Conservation (phyloP, 2,797 vertebrate genomes). For the Oreochromis grahami region DNA sequence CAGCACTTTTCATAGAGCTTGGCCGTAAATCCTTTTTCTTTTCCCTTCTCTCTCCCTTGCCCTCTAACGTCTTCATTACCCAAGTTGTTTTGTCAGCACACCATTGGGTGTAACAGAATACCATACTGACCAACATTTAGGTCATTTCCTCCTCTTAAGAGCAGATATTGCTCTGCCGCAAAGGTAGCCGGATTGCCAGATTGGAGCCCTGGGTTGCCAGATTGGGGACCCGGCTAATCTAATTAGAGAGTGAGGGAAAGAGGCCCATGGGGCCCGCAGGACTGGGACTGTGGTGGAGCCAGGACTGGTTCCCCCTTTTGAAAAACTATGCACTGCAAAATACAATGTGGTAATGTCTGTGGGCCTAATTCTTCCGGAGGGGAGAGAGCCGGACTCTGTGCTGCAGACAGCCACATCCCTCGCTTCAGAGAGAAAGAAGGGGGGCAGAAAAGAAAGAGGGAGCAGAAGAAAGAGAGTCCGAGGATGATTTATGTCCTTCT, state of each 20-base stretch:
- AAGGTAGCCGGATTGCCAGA: slow-evolving; percentile 74
- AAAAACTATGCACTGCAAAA: slow-evolving; percentile 73
- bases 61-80: slow-evolving; percentile 68
- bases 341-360: slow-evolving; percentile 82
- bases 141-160: slow-evolving; percentile 77
- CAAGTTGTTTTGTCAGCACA: slow-evolving; percentile 74
- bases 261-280: slow-evolving; percentile 65
- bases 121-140: slow-evolving; percentile 76
- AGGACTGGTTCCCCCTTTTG: slow-evolving; percentile 66
- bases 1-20: slow-evolving; percentile 53
- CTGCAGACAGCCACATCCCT: slow-evolving; percentile 68
- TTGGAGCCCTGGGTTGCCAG: slow-evolving; percentile 63
- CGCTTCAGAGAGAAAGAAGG: slow-evolving; percentile 31
- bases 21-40: slow-evolving; percentile 62
- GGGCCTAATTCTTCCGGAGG: slow-evolving; percentile 81
- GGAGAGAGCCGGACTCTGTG: slow-evolving; percentile 66
- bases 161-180: slow-evolving; percentile 69
- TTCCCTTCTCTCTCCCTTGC: slow-evolving; percentile 21
- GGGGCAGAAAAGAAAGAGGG: slow-evolving; percentile 22
- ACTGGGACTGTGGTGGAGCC: slow-evolving; percentile 61
- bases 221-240: slow-evolving; percentile 77
- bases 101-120: slow-evolving; percentile 77
- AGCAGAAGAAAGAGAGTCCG: slow-evolving; percentile 54
- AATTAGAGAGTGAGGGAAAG: slow-evolving; percentile 79
- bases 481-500: slow-evolving; percentile 75